Base-by-base conservation (phyloP, 2,888 invertebrate species). In the Cataglyphis livida region DNA sequence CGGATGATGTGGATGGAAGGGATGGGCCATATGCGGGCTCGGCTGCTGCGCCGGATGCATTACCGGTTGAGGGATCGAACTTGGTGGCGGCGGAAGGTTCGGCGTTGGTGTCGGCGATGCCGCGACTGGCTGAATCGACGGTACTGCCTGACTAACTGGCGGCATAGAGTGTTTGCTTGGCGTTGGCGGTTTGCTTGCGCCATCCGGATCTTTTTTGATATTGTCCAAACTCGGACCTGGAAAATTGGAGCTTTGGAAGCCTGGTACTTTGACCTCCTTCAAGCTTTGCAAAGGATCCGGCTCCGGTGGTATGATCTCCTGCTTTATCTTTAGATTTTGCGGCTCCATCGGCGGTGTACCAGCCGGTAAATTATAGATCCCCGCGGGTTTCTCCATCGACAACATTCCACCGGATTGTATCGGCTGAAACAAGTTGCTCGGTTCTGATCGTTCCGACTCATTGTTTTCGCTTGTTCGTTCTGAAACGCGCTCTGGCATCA, bases 231-330 rank as follows among this genome's bases (percentile, higher is more conserved):
- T 95, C 25, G 97, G 96, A 9, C 97, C 97, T 65, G 96, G 95
- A 92, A 96, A 96, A 71, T 96, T 96, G 64, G 96, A 95, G 3
- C 74, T 78, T 83, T 96, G 96, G 92, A 96, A 97, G 51, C 97
- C 97, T 57, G 97, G 97, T 10, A 97, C 97, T 95, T 97, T 97
- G 0, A 97, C 97, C 93, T 97, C 97, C 93, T 97, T 97, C 10
- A 97, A 95, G 88, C 97, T 97, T 92, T 97, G 97, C 86, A 97
- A 93, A 3, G 97, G 97, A 95, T 97, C 97, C 38, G 96, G 94
- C 76, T 95, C 95, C 82, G 95, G 94, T 85, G 95, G 96, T 66
- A 96, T 95, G 75, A 96, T 95, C 93, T 97, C 97, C 91, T 97
- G 96, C 91, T 97, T 97, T 48, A 97, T 96, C 92, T 97, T 97